Conservation (phyloP, 2,888 invertebrate genomes). For the Lypha dubia region DNA sequence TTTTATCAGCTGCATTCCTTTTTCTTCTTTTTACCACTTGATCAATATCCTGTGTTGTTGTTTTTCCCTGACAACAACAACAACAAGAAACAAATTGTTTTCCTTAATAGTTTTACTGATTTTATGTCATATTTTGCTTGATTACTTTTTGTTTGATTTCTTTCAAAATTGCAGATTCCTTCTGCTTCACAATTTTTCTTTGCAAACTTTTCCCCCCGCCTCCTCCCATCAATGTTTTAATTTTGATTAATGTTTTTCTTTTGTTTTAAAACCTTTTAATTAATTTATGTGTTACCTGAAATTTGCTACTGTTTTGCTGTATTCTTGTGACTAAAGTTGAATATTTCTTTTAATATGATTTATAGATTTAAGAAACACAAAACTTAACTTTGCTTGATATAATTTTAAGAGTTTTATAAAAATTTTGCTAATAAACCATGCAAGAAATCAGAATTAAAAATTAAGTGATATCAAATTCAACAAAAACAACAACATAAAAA, state of each 20-base stretch:
- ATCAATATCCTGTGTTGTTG: conserved; percentile 71
- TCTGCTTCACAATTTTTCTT: conserved; percentile 26
- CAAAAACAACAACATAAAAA: neutral
- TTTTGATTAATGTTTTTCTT: conserved; percentile 74
- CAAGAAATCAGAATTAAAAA: conserved; percentile 44
- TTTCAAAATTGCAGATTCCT: conserved; percentile 1
- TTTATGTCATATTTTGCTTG: conserved; percentile 53
- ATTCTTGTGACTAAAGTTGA: conserved; percentile 48
- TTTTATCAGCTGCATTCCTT: conserved; percentile 81
- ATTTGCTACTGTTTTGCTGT: conserved; percentile 72
- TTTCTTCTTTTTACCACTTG: conserved; percentile 25
- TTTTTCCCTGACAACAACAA: conserved; percentile 46
- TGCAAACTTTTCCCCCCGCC: no score
- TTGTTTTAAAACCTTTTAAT: conserved; percentile 72
- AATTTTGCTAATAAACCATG: conserved; percentile 48
- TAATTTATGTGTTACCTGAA: conserved; percentile 74
- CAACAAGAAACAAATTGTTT: no score
- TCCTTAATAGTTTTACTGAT: conserved; percentile 64
- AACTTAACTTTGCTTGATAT: conserved; percentile 55
- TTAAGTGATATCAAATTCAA: conserved; percentile 47
- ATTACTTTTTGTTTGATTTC: conserved; percentile 37
- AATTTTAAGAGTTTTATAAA: conserved; percentile 4
- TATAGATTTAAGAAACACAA: conserved; percentile 64
- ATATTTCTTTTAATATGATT: conserved; percentile 66
- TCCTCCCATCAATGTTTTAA: no score